These are phyloP conservation scores for Selenia dentaria DNA, from an alignment of 2,888 invertebrate species.

Conservation along the genomic window DNA sequence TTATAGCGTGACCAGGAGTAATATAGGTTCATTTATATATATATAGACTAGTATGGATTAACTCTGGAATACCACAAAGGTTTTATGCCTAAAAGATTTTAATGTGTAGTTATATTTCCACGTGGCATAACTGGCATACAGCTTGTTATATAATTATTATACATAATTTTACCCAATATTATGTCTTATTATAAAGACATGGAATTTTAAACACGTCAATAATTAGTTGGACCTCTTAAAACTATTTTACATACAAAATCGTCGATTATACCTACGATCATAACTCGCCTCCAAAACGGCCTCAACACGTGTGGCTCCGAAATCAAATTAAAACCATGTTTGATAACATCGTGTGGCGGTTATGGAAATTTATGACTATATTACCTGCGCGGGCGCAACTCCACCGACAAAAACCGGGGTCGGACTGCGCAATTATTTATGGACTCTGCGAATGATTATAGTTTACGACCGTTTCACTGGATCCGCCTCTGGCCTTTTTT, in stretches of 20 bases:
- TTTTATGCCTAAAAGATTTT: too few species aligned
- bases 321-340: constrained; percentile 85
- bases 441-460: constrained; percentile 80
- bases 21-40: too few species aligned
- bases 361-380: constrained; percentile 85
- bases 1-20: too few species aligned
- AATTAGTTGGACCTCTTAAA: constrained; percentile 10
- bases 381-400: constrained; percentile 80
- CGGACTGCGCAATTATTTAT: constrained; percentile 80
- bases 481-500: constrained; percentile 58
- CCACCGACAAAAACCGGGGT: constrained; percentile 73
- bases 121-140: too few species aligned
- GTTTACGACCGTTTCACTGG: constrained; percentile 76
- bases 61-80: too few species aligned
- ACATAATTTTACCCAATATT: too few species aligned
- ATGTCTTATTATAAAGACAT: too few species aligned
- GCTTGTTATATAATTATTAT: too few species aligned
- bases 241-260: constrained; percentile 29
- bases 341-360: constrained; percentile 85
- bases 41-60: too few species aligned
- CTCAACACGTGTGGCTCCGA: constrained; percentile 81
- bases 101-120: too few species aligned
- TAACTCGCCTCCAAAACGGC: constrained; percentile 71
- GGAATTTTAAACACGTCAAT: not conserved
- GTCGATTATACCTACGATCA: constrained; percentile 63